These are phyloP conservation scores for Eufriesea mexicana DNA, from an alignment of 1,140 invertebrate genomes.

Conservation along the genomic window DNA sequence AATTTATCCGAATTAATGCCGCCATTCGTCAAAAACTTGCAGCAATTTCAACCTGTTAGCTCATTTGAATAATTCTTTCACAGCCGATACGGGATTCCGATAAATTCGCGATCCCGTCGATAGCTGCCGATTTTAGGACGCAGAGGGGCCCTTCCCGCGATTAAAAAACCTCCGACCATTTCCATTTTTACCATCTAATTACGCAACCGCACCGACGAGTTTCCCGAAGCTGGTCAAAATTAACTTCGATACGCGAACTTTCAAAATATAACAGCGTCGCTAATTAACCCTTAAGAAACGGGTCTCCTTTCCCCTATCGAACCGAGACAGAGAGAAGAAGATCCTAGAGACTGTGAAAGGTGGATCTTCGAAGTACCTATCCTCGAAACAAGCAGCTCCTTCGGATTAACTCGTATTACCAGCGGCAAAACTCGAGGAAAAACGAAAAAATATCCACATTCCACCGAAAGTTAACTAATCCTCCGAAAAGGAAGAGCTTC, in stretches of 20 bases:
- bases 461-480: neutral
- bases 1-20: too few species aligned
- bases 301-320: neutral
- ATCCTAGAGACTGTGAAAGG: neutral
- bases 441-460: neutral
- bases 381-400: neutral
- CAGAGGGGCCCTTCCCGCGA: too few species aligned
- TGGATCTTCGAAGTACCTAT: neutral
- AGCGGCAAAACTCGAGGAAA: neutral
- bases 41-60: too few species aligned
- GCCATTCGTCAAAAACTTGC: too few species aligned
- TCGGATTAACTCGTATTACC: neutral
- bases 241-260: neutral
- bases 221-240: neutral
- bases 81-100: too few species aligned
- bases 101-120: neutral
- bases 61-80: too few species aligned
- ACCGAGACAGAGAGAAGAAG: neutral
- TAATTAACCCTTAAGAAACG: neutral
- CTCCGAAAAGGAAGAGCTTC: neutral
- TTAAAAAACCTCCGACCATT: too few species aligned
- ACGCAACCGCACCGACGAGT: too few species aligned
- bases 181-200: too few species aligned
- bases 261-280: neutral
- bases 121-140: too few species aligned